Conservation (phyloP, 2,797 vertebrate species). For the Dallia pectoralis region DNA sequence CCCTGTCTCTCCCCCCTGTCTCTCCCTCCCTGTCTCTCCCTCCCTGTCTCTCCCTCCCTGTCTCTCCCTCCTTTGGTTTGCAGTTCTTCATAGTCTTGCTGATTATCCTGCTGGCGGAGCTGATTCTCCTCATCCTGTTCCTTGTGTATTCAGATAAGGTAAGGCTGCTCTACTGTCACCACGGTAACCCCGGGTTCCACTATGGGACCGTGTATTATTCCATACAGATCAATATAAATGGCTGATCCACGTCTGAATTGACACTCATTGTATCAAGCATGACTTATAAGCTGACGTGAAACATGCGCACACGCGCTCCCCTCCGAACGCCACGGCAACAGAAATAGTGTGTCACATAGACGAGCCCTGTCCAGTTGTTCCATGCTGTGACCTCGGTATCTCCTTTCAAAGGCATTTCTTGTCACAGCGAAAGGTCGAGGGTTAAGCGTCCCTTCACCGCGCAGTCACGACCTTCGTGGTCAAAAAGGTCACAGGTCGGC, state of each 20-base stretch:
- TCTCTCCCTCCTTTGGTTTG: slow-evolving; percentile 50
- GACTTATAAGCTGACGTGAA: background rate
- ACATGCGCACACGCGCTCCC: background rate
- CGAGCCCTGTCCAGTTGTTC: slow-evolving; percentile 26
- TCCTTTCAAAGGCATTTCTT: slow-evolving; percentile 29
- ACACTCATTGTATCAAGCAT: background rate
- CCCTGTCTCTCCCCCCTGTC: slow-evolving; percentile 11
- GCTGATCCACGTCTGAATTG: no score
- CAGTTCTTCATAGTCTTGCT: slow-evolving; percentile 98
- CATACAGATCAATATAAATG: background rate
- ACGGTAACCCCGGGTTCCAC: no score
- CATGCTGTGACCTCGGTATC: background rate
- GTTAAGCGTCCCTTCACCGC: slow-evolving; percentile 53
- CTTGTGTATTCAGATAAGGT: slow-evolving; percentile 99
- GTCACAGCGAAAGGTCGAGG: slow-evolving; percentile 40
- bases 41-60: background rate
- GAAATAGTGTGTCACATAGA: slow-evolving; percentile 35
- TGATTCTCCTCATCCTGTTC: slow-evolving; percentile 95
- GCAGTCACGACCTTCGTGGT: slow-evolving; percentile 24
- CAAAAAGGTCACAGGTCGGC: slow-evolving; percentile 58
- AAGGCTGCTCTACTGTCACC: slow-evolving; percentile 49
- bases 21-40: slow-evolving; percentile 22
- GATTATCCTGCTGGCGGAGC: slow-evolving; percentile 92
- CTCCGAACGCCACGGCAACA: background rate
- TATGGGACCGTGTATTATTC: background rate